Base-by-base conservation (phyloP, 2,888 invertebrate genomes). In the Aproaerema taeniolella region DNA sequence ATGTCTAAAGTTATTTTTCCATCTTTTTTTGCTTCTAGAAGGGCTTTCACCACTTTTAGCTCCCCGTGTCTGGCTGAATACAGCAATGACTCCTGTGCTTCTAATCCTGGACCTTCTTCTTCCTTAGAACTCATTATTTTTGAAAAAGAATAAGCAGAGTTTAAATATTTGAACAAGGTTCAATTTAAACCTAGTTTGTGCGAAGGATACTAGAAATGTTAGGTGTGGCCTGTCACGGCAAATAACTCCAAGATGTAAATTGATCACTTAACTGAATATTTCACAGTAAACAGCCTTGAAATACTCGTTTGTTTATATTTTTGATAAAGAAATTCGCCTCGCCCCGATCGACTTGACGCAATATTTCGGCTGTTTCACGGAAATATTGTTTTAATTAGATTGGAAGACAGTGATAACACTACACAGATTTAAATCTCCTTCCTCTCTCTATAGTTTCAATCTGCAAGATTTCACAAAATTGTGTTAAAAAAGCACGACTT, bases 11-110 rank as follows among this genome's bases (percentile, higher is more conserved):
- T 75, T 25, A 89, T 67, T 53, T 88, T 83, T n/a, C 82, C 83
- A 40, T 87, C 81, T 38, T 71, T 71, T 38, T 63, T 76, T 12
- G 87, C 86, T 39, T 87, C 74, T 28, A 91, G 52, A 33, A 91
- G 62, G 31, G 87, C 87, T 53, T 79, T 77, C 1, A 91, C 88
- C n/a, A 88, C 78, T 6, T 73, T 63, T 2, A 88, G 50, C 56
- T 91, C 89, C 8, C 91, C 91, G 63, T 91, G 89, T 38, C 91
- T 76, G n/a, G 91, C 87, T 35, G 89, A 88, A 58, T 89, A 88
- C 28, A 91, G 59, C 13, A 91, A 67, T 2, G 88, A 86, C 52
- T 91, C 91, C 52, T 89, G 88, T 30, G 85, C 80, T 57, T 89
- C 89, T 31, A 66, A 42, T 2, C 55, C 60, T 10, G 63, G 49